phyloP scores from a whole-genome alignment of 37 sponge, comb jelly and placozoan genomes.

The Aphrocallistes beatrix region DNA sequence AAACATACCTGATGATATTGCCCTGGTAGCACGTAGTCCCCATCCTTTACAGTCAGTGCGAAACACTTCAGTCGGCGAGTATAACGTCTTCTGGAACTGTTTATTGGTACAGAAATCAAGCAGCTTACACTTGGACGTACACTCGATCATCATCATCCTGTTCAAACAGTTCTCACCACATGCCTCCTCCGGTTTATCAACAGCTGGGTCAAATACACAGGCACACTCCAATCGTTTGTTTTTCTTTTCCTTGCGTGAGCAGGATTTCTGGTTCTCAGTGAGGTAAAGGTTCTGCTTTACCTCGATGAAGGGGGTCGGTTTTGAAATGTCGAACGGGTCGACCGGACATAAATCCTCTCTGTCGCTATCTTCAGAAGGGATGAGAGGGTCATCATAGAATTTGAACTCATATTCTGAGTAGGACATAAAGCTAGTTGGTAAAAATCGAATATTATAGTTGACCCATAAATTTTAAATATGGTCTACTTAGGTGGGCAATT shows the following conservation, averaged over 20 bases:
- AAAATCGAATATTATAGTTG: no score
- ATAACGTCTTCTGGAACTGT: constrained; percentile 34
- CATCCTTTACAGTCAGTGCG: constrained; percentile 88
- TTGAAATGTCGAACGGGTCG: constrained; percentile 33
- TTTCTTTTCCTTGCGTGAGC: constrained; percentile 49
- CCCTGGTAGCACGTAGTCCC: constrained; percentile 59
- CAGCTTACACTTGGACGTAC: constrained; percentile 22
- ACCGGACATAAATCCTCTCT: constrained; percentile 25
- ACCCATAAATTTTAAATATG: no score
- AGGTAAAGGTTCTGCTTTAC: constrained; percentile 78
- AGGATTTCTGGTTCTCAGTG: constrained; percentile 33
- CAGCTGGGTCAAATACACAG: constrained; percentile 80
- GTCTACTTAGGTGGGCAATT: no score
- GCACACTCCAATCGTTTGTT: constrained; percentile 86
- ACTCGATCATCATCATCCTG: constrained; percentile 89
- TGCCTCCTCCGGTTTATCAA: constrained; percentile 55
- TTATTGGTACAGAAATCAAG: constrained; percentile 21
- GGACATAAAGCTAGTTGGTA: no score
- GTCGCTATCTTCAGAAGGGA: background rate
- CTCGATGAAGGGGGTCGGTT: constrained; percentile 59
- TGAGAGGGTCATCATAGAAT: constrained; percentile 1
- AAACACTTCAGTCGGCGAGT: constrained; percentile 69
- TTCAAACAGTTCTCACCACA: constrained; percentile 92
- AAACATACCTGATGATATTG: constrained; percentile 24
- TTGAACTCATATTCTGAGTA: constrained; percentile 7